Evolutionary conservation across 2,888 invertebrate genomes (phyloP), one percentile per base, ranked within the genome.

Genomic region (Cheilosia vulpina): DNA sequence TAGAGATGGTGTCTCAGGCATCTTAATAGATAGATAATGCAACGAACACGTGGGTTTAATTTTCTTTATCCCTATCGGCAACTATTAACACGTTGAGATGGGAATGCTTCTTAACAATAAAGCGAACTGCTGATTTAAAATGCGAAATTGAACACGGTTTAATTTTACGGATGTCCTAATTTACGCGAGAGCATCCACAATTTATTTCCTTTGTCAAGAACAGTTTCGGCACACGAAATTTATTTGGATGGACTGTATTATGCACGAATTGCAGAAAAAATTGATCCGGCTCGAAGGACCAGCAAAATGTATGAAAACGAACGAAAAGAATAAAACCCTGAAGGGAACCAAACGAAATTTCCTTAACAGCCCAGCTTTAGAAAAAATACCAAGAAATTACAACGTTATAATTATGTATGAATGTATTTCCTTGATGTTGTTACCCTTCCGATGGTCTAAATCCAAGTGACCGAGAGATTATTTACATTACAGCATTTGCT

Each of bases 241-340:
- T 45, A 45, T 27, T 27, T 45, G 2, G 1, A 17, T 45, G 45
- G 45, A 45, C 45, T 45, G 45, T n/a, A 45, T 45, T 19, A 1
- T 17, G 45, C 6, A 45, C 4, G 6, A 45, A 45, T 45, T 1
- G 5, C n/a, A n/a, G 7, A 17, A 19, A 45, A 17, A 9, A 21
- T 13, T 19, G 24, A 21, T 11, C 50, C 21, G 50, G 50, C 34
- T 50, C 50, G 50, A 50, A 50, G 50, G 50, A 24, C 50, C 50
- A 50, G 7, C n/a, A 11, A 50, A 50, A 47, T 47, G 6, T 47
- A 1, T 43, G 4, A 15, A 5, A n/a, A 15, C 4, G n/a, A 43
- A 43, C 43, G 43, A 43, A 41, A 15, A 4, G n/a, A n/a, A n/a
- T n/a, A n/a, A n/a, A n/a, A n/a, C n/a, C n/a, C n/a, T 4, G 13